These are phyloP conservation scores for Anastrepha obliqua DNA, from an alignment of 1,140 invertebrate species.

Conservation along the genomic window DNA sequence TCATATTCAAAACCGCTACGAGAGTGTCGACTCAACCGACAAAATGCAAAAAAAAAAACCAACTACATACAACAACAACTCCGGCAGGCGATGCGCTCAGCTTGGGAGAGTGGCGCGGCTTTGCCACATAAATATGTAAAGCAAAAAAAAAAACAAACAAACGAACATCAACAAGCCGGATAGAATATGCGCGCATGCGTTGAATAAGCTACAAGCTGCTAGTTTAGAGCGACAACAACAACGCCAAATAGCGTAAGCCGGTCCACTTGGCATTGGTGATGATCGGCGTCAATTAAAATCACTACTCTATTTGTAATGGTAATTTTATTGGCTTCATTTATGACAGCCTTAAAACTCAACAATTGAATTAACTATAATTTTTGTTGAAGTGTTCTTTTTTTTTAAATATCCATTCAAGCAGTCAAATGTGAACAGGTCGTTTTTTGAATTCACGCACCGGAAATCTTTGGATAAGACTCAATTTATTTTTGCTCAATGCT, in stretches of 20 bases:
- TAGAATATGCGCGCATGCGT: neutral
- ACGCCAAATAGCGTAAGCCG: neutral
- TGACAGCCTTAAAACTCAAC: neutral
- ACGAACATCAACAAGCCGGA: neutral
- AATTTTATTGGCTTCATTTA: constrained; percentile 29
- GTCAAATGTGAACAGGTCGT: neutral
- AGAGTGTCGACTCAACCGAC: neutral
- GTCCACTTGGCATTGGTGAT: neutral
- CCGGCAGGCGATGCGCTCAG: neutral
- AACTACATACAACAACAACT: neutral
- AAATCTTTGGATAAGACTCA: neutral
- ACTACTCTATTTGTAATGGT: constrained; percentile 19
- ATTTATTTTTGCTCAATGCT: too few species aligned
- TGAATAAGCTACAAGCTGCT: neutral
- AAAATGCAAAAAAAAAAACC: neutral
- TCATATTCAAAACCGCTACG: too few species aligned
- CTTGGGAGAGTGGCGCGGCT: neutral
- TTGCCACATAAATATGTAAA: neutral
- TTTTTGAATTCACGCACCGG: neutral
- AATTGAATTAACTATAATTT: neutral
- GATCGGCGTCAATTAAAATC: neutral
- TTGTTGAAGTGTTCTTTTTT: neutral
- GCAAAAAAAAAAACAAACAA: neutral
- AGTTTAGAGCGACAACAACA: neutral
- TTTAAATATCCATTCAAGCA: neutral